Evolutionary conservation across 2,888 invertebrate species (phyloP).

Genomic region (Mythimna albipuncta): DNA sequence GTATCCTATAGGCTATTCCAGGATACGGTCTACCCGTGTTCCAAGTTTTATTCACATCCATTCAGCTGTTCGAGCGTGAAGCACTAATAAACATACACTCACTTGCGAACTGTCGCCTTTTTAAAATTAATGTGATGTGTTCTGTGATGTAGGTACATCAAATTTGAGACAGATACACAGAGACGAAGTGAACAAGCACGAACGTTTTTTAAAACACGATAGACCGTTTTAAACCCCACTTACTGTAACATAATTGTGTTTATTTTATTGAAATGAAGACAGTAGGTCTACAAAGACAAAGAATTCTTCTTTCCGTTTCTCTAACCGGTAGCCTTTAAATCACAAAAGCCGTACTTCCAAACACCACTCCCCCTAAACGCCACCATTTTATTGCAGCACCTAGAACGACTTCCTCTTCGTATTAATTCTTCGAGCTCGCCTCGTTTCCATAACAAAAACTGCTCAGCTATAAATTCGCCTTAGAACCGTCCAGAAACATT

Average conservation of each 20-base stretch:
- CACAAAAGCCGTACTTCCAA: conserved; percentile 7
- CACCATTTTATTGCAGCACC: conserved; percentile 45
- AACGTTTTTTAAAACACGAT: too few relatives aligned
- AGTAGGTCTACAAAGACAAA: not conserved
- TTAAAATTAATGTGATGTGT: too few relatives aligned
- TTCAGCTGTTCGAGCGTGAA: too few relatives aligned
- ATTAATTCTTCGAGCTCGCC: conserved; percentile 53
- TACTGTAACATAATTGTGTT: not conserved
- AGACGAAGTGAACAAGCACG: too few relatives aligned
- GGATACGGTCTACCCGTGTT: too few relatives aligned
- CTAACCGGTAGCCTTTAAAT: conserved; percentile 2
- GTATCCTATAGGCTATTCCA: too few relatives aligned
- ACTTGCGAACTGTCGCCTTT: too few relatives aligned
- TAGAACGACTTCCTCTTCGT: conserved; percentile 48
- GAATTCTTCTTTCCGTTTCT: not conserved
- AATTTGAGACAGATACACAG: too few relatives aligned
- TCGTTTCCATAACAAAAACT: conserved; percentile 61
- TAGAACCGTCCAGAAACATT: conserved; percentile 55
- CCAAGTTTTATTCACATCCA: too few relatives aligned
- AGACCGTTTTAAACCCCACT: too few relatives aligned
- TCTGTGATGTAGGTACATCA: too few relatives aligned
- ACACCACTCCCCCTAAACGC: conserved; percentile 39
- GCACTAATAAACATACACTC: too few relatives aligned
- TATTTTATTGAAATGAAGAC: not conserved
- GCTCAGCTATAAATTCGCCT: conserved; percentile 56